Evolutionary conservation across 2,888 invertebrate species (phyloP).

Genomic region (Minunthozetes semirufus): DNA sequence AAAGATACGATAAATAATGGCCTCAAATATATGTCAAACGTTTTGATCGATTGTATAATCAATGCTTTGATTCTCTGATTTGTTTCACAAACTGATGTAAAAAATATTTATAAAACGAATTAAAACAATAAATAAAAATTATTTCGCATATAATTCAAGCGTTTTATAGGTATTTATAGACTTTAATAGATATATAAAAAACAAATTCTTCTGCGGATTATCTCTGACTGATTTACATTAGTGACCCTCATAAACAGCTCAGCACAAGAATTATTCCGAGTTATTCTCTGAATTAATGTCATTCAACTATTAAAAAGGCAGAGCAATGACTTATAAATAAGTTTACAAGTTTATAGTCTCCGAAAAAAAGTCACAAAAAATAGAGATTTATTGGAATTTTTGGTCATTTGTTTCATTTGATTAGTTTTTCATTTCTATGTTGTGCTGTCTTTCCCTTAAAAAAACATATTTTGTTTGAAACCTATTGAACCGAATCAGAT

Average conservation of each 20-base stretch:
- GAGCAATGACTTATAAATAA: background rate
- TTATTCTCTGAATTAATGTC: no score
- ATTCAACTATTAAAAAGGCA: background rate
- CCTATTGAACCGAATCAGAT: no score
- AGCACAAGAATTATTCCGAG: no score
- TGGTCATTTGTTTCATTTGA: background rate
- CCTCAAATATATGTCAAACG: background rate
- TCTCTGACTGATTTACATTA: no score
- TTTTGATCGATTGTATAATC: constrained; percentile 10
- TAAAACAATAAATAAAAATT: background rate
- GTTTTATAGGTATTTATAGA: no score
- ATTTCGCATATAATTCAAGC: background rate
- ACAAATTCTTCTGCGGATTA: no score
- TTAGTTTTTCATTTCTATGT: background rate
- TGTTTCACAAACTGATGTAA: background rate
- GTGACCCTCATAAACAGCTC: no score
- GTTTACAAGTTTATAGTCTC: background rate
- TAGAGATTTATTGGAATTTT: background rate
- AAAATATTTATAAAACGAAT: background rate
- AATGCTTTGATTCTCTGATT: no score
- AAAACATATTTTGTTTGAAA: no score
- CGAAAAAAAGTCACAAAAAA: background rate
- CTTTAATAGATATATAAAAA: no score
- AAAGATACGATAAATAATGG: background rate
- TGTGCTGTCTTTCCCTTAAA: background rate